phyloP scores from a whole-genome alignment of 2,113 vertebrate species.

The Eurystomus gularis region DNA sequence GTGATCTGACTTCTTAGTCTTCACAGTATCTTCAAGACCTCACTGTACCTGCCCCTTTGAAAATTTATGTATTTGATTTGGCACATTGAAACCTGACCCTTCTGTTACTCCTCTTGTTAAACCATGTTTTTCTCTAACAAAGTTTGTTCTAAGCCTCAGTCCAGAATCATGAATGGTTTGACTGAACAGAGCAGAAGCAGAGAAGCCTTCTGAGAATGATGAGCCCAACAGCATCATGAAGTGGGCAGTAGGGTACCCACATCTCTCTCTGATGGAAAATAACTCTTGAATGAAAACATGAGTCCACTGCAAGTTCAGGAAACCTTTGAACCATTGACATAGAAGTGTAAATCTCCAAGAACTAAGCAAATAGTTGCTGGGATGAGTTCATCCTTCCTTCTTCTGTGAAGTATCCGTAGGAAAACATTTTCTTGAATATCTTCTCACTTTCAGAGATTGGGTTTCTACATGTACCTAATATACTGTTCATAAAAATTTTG shows the following conservation, averaged over 20 bases:
- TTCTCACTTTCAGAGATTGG: background rate
- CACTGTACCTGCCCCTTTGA: background rate
- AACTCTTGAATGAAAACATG: background rate
- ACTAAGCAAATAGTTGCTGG: conserved; percentile 12
- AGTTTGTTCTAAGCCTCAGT: background rate
- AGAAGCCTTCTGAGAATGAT: background rate
- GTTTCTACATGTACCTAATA: conserved; percentile 9
- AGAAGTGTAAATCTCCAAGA: background rate
- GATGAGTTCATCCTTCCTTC: conserved; percentile 38
- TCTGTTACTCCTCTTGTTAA: background rate
- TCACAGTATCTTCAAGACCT: background rate
- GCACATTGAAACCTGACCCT: background rate
- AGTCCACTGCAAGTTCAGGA: conserved; percentile 21
- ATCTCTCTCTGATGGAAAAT: background rate
- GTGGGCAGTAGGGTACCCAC: background rate
- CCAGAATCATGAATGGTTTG: background rate
- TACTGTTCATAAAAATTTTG: conserved; percentile 23
- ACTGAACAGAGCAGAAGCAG: background rate
- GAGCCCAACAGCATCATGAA: background rate
- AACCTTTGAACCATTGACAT: background rate
- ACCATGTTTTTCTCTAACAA: background rate
- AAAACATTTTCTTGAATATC: background rate
- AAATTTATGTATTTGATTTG: background rate
- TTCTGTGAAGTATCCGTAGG: background rate
- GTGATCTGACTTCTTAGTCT: background rate